phyloP scores from a whole-genome alignment of 2,113 vertebrate genomes.

The Grammomys surdaster region DNA sequence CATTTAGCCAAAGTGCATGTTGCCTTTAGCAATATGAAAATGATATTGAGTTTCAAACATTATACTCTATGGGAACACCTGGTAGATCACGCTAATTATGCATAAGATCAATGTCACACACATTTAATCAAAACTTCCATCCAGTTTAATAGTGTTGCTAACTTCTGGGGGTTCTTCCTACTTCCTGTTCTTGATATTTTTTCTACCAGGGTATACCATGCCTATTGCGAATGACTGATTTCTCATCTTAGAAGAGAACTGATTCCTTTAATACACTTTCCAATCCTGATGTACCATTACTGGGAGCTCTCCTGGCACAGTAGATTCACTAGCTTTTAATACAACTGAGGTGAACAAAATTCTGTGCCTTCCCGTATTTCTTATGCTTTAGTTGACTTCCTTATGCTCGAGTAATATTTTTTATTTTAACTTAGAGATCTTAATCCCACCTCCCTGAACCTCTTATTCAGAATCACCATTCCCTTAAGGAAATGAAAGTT shows the following conservation, averaged over 20 bases:
- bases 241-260: neutral
- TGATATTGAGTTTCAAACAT: neutral
- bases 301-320: neutral
- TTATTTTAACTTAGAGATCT: neutral
- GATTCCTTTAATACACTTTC: too few species aligned
- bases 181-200: neutral
- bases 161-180: neutral
- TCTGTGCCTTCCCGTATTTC: neutral
- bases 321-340: neutral
- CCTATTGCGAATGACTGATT: neutral
- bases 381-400: neutral
- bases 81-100: neutral
- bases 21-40: neutral
- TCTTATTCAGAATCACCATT: neutral
- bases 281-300: neutral
- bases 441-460: accelerated
- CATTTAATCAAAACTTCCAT: neutral
- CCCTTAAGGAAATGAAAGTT: neutral
- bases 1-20: neutral
- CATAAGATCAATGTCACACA: neutral
- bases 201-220: neutral
- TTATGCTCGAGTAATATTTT: neutral
- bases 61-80: neutral
- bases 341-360: neutral
- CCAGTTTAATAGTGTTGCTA: neutral